Evolutionary conservation across 2,888 invertebrate genomes (phyloP), one percentile per base, ranked within the genome.

Genomic region (Craniophora ligustri): DNA sequence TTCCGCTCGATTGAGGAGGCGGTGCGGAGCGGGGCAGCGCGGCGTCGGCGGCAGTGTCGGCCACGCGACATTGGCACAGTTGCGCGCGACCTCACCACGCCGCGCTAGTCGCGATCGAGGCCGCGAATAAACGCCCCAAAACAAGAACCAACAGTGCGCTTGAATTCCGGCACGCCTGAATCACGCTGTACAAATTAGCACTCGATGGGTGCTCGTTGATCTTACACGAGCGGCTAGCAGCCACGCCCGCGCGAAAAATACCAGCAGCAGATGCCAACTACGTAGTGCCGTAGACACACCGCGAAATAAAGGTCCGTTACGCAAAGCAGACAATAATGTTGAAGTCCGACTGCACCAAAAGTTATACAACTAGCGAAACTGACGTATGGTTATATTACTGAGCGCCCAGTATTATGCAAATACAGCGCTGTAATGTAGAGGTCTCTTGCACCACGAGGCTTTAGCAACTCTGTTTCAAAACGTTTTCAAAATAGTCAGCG

Each of bases 31-130:
- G 70, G 72, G 64, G 73, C 76, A 72, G 75, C 62, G 79, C 67
- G 42, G 76, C 76, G 71, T 80, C 85, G 84, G 70, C 76, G 74
- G 67, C 72, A 69, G 79, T 77, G 78, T 76, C 78, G 77, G 75
- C 76, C 76, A 72, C 78, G 83, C 84, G 92, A 93, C 92, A 92
- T 92, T 92, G 93, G 92, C 92, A 92, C 89, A 91, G 85, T 92
- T 92, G 87, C 82, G 85, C 83, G 82, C 89, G 92, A 90, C 92
- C 92, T 88, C 84, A 83, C 75, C 81, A 78, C 77, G 79, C 79
- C 59, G 67, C 73, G 81, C 78, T 79, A 78, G 74, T 81, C 85
- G 84, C 85, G 84, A 84, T 80, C 91, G 92, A 92, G 92, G 92
- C 84, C 92, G 84, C 83, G 75, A 80, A 81, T 87, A 86, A 87